A percentile compares a stretch with the other conserved stretches of the same genome.
phyloP scores from a whole-genome alignment of 2,113 vertebrate genomes.

The Galbula dea region DNA sequence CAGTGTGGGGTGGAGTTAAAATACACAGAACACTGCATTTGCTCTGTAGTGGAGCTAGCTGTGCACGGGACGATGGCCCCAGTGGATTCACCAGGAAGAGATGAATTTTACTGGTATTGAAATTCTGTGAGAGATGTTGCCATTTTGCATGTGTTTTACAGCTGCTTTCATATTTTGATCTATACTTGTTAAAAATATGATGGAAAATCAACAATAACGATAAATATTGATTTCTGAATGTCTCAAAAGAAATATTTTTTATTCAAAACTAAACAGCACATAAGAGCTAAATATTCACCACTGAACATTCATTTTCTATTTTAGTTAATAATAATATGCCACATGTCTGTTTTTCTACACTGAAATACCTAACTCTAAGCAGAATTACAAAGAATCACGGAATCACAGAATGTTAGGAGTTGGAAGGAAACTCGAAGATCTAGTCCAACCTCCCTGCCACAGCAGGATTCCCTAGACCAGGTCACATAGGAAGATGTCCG shows the following conservation, averaged over 20 bases:
- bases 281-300: neutral
- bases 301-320: neutral
- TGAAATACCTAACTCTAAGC: neutral
- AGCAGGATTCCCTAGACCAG: no score
- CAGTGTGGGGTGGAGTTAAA: neutral
- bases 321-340: neutral
- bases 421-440: no score
- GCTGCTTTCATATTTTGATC: neutral
- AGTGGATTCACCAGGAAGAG: neutral
- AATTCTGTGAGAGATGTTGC: neutral
- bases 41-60: neutral
- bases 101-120: neutral
- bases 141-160: neutral
- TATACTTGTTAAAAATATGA: neutral
- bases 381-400: no score
- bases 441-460: no score
- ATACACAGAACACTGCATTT: neutral
- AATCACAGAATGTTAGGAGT: no score
- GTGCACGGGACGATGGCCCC: neutral
- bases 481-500: no score
- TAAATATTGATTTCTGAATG: neutral
- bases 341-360: neutral
- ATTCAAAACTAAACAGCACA: neutral
- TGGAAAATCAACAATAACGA: neutral
- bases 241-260: neutral